A percentile compares a stretch with the other conserved stretches of the same genome.
phyloP scores from a whole-genome alignment of 2,113 vertebrate genomes.

The Phycodurus eques region DNA sequence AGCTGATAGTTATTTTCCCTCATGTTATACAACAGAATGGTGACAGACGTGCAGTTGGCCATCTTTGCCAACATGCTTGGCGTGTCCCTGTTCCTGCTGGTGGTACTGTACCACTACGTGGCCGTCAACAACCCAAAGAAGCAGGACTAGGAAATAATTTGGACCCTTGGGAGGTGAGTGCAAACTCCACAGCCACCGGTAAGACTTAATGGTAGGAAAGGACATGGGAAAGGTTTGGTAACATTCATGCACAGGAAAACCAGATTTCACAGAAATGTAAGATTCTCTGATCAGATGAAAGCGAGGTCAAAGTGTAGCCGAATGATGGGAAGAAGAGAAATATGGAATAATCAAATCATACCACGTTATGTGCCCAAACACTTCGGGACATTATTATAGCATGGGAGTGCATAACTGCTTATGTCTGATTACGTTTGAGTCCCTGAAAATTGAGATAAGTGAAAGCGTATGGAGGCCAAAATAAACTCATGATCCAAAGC shows the following conservation, averaged over 20 bases:
- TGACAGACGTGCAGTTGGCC: constrained; percentile 95
- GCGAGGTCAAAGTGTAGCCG: not conserved
- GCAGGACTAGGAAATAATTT: constrained; percentile 74
- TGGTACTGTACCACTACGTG: constrained; percentile 95
- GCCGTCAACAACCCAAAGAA: constrained; percentile 98
- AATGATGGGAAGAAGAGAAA: not conserved
- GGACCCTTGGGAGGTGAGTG: constrained; percentile 29
- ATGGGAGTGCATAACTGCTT: too few species aligned
- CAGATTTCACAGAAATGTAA: not conserved
- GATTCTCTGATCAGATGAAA: not conserved
- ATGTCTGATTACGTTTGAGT: not conserved
- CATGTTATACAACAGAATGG: constrained; percentile 78
- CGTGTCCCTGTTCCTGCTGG: constrained; percentile 92
- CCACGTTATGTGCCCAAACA: too few species aligned
- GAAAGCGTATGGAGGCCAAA: not conserved
- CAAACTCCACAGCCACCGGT: not conserved
- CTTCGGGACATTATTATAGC: too few species aligned
- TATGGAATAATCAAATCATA: too few species aligned
- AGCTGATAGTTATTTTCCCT: not conserved
- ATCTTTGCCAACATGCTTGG: constrained; percentile 98
- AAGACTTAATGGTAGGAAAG: not conserved
- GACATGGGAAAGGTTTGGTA: not conserved
- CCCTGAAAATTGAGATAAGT: not conserved
- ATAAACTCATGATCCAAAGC: not conserved
- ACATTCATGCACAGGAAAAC: too few species aligned